Evolutionary conservation across 1,140 invertebrate species (phyloP).

Genomic region (Scaptomyza hsui): DNA sequence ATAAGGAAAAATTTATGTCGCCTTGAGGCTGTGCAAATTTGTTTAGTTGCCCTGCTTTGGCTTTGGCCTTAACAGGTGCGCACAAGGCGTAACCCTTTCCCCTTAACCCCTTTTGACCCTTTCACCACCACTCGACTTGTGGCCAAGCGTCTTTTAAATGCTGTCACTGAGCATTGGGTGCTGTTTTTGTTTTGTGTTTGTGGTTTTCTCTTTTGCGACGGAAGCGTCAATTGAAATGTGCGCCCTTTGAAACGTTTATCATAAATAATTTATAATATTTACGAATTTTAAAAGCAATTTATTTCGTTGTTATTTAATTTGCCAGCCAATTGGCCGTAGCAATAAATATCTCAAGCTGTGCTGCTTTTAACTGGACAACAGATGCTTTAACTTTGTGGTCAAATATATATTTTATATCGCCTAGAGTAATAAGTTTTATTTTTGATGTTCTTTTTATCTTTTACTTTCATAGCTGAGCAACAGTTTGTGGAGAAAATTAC

Average conservation of each 20-base stretch:
- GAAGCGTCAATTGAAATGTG: slow-evolving; percentile 59
- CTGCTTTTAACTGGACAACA: no score
- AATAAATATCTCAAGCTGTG: slow-evolving; percentile 8
- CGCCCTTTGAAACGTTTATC: slow-evolving; percentile 64
- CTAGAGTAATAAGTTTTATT: no score
- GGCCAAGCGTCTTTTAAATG: slow-evolving; percentile 19
- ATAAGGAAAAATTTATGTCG: slow-evolving; percentile 76
- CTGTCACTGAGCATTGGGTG: slow-evolving; percentile 29
- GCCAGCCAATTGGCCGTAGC: slow-evolving; percentile 39
- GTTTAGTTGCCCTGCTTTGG: slow-evolving; percentile 62
- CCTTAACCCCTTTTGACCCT: neutral
- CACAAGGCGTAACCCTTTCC: neutral
- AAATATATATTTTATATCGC: no score
- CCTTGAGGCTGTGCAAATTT: slow-evolving; percentile 62
- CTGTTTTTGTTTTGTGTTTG: slow-evolving; percentile 11
- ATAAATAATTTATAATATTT: slow-evolving; percentile 72
- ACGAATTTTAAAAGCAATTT: slow-evolving; percentile 29
- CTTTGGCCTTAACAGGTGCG: slow-evolving; percentile 32
- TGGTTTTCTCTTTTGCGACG: neutral
- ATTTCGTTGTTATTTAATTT: slow-evolving; percentile 56
- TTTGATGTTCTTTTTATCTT: no score
- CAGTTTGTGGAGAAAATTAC: no score
- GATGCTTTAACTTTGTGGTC: no score
- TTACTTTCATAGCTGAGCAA: no score
- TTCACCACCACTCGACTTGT: neutral